A percentile compares a stretch with the other conserved stretches of the same genome.
These are phyloP conservation scores for Phalacrocorax brasilianus DNA, from an alignment of 2,113 vertebrate species.

Conservation along the genomic window DNA sequence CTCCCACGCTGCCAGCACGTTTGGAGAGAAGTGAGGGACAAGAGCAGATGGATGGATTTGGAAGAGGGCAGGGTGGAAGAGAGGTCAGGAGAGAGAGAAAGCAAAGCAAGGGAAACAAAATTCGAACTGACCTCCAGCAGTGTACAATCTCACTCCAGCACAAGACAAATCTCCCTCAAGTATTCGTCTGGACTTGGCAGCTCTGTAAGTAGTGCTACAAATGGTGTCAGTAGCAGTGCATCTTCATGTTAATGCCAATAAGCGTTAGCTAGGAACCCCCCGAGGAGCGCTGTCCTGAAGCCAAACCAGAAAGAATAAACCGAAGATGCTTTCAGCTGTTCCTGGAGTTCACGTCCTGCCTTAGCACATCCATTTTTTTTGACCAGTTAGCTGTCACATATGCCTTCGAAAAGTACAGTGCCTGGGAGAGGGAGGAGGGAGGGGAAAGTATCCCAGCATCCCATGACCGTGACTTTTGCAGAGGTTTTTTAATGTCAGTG, in stretches of 20 bases:
- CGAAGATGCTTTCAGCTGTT: slow-evolving; percentile 43
- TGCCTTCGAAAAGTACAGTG: neutral
- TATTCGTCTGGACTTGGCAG: slow-evolving; percentile 60
- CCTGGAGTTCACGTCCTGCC: slow-evolving; percentile 35
- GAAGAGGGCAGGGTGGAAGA: slow-evolving; percentile 39
- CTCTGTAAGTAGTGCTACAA: slow-evolving; percentile 62
- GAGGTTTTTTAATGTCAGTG: neutral
- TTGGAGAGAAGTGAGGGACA: slow-evolving; percentile 49
- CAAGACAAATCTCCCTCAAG: slow-evolving; percentile 51
- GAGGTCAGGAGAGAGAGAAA: slow-evolving; percentile 40
- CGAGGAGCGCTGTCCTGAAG: slow-evolving; percentile 14
- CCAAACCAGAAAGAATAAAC: slow-evolving; percentile 25
- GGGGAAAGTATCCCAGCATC: neutral
- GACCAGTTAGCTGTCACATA: slow-evolving; percentile 13
- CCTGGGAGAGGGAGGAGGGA: slow-evolving; percentile 21
- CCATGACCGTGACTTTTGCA: neutral
- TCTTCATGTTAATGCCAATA: slow-evolving; percentile 37
- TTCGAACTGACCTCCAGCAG: slow-evolving; percentile 31
- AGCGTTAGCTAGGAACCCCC: neutral
- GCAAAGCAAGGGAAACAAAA: slow-evolving; percentile 36
- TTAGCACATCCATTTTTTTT: slow-evolving; percentile 1
- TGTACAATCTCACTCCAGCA: slow-evolving; percentile 50
- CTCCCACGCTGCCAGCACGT: neutral
- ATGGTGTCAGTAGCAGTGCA: slow-evolving; percentile 50
- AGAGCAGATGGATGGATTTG: slow-evolving; percentile 63